Evolutionary conservation across 2,797 vertebrate species (phyloP).

Genomic region (Bovichtus diacanthus): DNA sequence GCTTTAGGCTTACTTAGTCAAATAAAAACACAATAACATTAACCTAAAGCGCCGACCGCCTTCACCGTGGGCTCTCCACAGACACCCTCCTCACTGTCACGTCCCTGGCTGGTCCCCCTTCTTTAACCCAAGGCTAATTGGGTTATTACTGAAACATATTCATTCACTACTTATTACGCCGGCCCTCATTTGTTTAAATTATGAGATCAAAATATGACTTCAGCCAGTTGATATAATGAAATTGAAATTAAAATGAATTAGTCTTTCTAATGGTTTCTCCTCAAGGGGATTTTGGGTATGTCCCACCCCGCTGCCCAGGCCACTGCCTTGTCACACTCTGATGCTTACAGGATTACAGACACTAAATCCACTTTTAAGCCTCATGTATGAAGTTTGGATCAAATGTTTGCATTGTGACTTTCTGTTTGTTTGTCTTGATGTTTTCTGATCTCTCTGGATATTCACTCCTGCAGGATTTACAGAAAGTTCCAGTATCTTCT

Average conservation of each 20-base stretch:
- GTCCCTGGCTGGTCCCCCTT: constrained; percentile 54
- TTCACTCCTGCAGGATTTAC: constrained; percentile 87
- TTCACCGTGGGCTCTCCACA: constrained; percentile 12
- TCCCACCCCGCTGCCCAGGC: constrained; percentile 68
- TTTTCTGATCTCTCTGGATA: background rate
- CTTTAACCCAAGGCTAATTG: constrained; percentile 84
- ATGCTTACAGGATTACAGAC: constrained; percentile 15
- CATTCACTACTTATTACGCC: constrained; percentile 82
- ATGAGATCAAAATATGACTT: constrained; percentile 88
- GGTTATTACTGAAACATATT: constrained; percentile 88
- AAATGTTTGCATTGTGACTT: background rate
- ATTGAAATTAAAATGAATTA: constrained; percentile 88
- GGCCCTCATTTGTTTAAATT: constrained; percentile 85
- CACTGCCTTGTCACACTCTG: constrained; percentile 35
- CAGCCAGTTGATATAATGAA: constrained; percentile 87
- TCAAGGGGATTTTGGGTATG: constrained; percentile 71
- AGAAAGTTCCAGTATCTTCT: constrained; percentile 95
- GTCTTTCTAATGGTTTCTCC: constrained; percentile 87
- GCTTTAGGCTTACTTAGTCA: constrained; percentile 56
- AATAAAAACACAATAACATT: constrained; percentile 67
- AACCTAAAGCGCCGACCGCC: constrained; percentile 39
- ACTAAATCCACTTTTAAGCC: background rate
- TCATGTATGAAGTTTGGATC: constrained; percentile 2
- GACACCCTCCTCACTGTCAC: constrained; percentile 60
- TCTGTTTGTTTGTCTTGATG: background rate